Conservation (phyloP, 2,888 invertebrate genomes). For the Eupelmus urozonus region DNA sequence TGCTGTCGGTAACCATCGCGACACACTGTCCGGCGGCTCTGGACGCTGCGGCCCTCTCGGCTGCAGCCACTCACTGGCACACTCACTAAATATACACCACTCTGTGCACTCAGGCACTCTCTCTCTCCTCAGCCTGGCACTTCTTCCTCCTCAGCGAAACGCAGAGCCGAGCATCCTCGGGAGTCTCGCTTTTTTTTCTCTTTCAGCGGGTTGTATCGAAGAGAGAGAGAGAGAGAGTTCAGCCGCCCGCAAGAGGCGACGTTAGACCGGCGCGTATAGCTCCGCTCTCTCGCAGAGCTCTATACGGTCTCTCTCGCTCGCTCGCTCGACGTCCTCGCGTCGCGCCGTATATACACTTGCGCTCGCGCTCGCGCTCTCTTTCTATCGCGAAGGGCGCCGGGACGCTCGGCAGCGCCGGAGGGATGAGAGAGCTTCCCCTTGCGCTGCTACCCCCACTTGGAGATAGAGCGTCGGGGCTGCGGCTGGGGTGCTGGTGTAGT, state of each 20-base stretch:
- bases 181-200: too few species aligned
- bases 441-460: too few species aligned
- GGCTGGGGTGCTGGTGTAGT: conserved; percentile 25
- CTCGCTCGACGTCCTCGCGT: too few species aligned
- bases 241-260: too few species aligned
- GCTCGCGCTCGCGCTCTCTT: too few species aligned
- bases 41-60: neutral
- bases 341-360: too few species aligned
- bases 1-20: conserved; percentile 74
- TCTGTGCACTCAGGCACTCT: neutral
- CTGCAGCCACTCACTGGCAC: conserved; percentile 55
- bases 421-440: conserved; percentile 11
- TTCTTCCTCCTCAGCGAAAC: neutral
- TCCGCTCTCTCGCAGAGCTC: neutral
- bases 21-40: conserved; percentile 43
- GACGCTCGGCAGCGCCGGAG: conserved; percentile 41
- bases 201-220: too few species aligned
- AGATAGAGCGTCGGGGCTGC: too few species aligned
- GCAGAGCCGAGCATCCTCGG: neutral
- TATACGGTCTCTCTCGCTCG: conserved; percentile 15
- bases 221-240: too few species aligned
- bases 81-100: conserved; percentile 28
- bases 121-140: neutral
- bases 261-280: neutral
- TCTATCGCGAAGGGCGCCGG: conserved; percentile 49